These are phyloP conservation scores for Neomonachus schauinslandi DNA, from an alignment of 2,113 vertebrate genomes.

Conservation along the genomic window DNA sequence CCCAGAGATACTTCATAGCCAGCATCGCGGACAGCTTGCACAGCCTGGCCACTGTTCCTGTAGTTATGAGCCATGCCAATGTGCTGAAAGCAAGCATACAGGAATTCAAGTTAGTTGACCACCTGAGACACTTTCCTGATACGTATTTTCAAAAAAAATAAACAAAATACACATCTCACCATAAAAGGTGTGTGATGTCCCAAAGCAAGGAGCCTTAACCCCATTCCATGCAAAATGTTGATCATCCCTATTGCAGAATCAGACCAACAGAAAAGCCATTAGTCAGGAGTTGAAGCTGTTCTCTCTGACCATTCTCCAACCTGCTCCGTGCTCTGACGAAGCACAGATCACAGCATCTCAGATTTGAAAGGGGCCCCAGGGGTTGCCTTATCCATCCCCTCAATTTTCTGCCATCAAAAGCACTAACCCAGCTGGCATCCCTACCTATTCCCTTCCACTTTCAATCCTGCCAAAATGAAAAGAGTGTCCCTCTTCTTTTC, in stretches of 20 bases:
- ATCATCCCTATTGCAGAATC: conserved; percentile 93
- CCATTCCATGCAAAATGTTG: conserved; percentile 97
- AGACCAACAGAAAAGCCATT: conserved; percentile 56
- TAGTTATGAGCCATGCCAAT: conserved; percentile 99
- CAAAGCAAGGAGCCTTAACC: conserved; percentile 95
- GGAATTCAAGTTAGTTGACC: not conserved
- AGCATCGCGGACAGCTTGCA: conserved; percentile 97
- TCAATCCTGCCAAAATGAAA: not conserved
- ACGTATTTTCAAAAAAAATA: not conserved
- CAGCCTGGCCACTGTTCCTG: conserved; percentile 96
- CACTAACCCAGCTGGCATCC: not conserved
- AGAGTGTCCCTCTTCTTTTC: not conserved
- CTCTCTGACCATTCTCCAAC: not conserved
- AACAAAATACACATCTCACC: conserved; percentile 85
- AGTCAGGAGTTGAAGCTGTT: not conserved
- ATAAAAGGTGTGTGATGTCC: conserved; percentile 98
- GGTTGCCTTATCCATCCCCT: not conserved
- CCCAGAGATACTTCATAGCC: conserved; percentile 99
- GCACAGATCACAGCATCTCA: not conserved
- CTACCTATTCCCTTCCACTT: not conserved
- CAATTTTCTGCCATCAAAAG: not conserved
- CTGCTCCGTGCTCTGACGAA: not conserved
- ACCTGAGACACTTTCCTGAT: not conserved
- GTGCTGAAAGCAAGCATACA: conserved; percentile 89
- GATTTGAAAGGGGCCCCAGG: not conserved